Evolutionary conservation across 1,140 invertebrate species (phyloP).

Genomic region (Hestina assimilis): DNA sequence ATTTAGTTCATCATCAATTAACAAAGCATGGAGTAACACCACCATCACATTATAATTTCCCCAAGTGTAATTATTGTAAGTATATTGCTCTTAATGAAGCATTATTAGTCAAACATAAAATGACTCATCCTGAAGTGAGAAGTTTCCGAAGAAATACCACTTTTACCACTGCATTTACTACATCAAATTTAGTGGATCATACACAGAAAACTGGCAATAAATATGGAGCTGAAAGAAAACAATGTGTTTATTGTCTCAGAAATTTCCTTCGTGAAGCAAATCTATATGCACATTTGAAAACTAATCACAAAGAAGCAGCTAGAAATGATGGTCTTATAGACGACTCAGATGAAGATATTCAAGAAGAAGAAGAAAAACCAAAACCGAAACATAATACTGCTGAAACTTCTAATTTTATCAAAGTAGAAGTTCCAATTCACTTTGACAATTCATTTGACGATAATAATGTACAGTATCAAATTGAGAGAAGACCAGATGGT

Average conservation of each 20-base stretch:
- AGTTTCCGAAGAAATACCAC: slow-evolving; percentile 77
- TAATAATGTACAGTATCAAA: slow-evolving; percentile 56
- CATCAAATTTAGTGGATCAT: slow-evolving; percentile 67
- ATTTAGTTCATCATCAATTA: slow-evolving; percentile 88
- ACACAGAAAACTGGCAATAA: slow-evolving; percentile 79
- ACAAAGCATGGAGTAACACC: slow-evolving; percentile 88
- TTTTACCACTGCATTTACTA: slow-evolving; percentile 74
- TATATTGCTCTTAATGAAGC: slow-evolving; percentile 86
- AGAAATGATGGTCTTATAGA: slow-evolving; percentile 81
- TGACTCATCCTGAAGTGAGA: slow-evolving; percentile 73
- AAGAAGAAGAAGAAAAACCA: slow-evolving; percentile 29
- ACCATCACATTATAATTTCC: slow-evolving; percentile 83
- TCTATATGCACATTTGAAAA: slow-evolving; percentile 83
- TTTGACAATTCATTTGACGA: slow-evolving; percentile 60
- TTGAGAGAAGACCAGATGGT: slow-evolving; percentile 57
- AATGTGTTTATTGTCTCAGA: slow-evolving; percentile 85
- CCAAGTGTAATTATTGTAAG: slow-evolving; percentile 87
- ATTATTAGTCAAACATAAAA: slow-evolving; percentile 82
- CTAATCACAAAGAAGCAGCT: slow-evolving; percentile 80
- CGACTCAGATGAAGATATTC: slow-evolving; percentile 79
- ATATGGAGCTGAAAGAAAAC: slow-evolving; percentile 74
- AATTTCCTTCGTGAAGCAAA: slow-evolving; percentile 81
- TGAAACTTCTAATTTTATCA: slow-evolving; percentile 42
- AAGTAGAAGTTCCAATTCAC: slow-evolving; percentile 52
- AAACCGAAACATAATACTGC: slow-evolving; percentile 9